Conservation (phyloP, 2,113 vertebrate species). For the Psilopsiagon aurifrons region DNA sequence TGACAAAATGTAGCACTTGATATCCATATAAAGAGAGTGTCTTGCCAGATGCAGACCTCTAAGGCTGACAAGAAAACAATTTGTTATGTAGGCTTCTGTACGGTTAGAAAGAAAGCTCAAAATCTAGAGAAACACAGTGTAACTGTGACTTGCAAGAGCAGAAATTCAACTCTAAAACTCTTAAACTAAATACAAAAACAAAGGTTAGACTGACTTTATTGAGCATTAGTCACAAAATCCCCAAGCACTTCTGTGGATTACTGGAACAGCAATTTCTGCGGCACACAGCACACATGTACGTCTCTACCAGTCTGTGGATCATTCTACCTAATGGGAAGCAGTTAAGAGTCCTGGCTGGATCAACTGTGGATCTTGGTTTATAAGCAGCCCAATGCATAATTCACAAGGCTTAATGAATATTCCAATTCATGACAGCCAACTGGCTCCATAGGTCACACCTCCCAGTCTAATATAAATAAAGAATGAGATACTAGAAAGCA, state of each 20-base stretch:
- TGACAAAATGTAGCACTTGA: neutral
- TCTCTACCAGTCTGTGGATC: constrained; percentile 70
- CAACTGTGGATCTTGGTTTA: constrained; percentile 77
- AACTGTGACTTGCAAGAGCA: constrained; percentile 34
- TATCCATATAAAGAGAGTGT: constrained; percentile 5
- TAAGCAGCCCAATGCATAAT: constrained; percentile 81
- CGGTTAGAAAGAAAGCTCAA: constrained; percentile 37
- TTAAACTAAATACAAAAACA: constrained; percentile 54
- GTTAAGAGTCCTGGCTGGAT: constrained; percentile 76
- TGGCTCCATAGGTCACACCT: constrained; percentile 83
- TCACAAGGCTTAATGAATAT: constrained; percentile 84
- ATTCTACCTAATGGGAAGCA: constrained; percentile 73
- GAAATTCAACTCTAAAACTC: constrained; percentile 38
- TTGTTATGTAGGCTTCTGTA: constrained; percentile 42
- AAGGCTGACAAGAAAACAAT: constrained; percentile 46
- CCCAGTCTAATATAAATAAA: constrained; percentile 81
- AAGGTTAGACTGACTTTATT: constrained; percentile 47
- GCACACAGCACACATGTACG: neutral
- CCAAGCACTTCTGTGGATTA: constrained; percentile 34
- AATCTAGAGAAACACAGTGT: constrained; percentile 20
- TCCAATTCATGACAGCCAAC: constrained; percentile 83
- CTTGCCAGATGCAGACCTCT: constrained; percentile 13
- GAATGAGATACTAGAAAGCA: constrained; percentile 81
- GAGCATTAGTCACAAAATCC: constrained; percentile 53
- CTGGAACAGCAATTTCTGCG: constrained; percentile 32